These are phyloP conservation scores for Gephyroberyx darwinii DNA, from an alignment of 2,797 vertebrate species.

Conservation along the genomic window DNA sequence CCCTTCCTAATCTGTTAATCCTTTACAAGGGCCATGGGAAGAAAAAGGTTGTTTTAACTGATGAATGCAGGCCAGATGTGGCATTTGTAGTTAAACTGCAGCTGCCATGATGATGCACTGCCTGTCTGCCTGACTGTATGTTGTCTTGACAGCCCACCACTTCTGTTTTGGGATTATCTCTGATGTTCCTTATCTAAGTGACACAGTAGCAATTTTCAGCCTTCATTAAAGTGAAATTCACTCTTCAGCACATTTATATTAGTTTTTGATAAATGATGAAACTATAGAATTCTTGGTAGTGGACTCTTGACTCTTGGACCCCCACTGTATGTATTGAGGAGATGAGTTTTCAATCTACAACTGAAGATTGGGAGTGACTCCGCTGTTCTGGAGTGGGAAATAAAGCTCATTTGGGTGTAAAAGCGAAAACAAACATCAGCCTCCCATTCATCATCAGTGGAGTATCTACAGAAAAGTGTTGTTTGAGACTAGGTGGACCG, in stretches of 20 bases:
- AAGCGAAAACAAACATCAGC: no score
- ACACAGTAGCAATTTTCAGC: neutral
- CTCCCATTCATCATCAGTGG: no score
- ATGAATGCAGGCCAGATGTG: neutral
- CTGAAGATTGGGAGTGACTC: neutral
- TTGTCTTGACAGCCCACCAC: neutral
- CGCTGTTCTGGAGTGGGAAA: no score
- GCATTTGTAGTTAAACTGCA: neutral
- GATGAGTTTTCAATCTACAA: no score
- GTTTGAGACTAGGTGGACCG: neutral
- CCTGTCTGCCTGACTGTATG: neutral
- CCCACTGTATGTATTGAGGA: no score
- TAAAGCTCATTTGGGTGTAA: no score
- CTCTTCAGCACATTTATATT: no score
- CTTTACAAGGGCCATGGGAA: neutral
- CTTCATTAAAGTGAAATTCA: neutral
- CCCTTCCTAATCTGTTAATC: constrained; percentile 44
- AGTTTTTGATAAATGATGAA: no score
- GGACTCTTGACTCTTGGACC: no score
- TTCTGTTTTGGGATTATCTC: constrained; percentile 2
- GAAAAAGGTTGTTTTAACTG: neutral
- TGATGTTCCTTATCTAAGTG: neutral
- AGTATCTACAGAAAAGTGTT: no score
- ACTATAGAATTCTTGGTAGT: no score
- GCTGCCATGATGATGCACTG: neutral